Percentiles rank a stretch among this genome's conserved stretches.
These are phyloP conservation scores for Macrosteles quadrilineatus DNA, from an alignment of 1,140 invertebrate species.

Conservation along the genomic window DNA sequence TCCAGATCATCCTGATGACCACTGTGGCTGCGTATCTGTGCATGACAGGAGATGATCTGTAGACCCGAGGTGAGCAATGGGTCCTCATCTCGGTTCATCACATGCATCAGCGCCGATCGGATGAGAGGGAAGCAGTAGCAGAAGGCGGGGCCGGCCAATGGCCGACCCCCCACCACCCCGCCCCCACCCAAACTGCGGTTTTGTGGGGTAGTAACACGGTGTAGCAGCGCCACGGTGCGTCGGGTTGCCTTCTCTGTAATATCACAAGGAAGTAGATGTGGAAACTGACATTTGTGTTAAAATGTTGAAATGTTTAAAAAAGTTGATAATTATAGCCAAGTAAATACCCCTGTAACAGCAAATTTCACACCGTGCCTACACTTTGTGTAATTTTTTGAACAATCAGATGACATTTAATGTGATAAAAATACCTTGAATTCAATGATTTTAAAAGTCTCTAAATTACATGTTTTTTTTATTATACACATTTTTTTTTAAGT, in stretches of 20 bases:
- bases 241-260: slow-evolving; percentile 51
- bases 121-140: slow-evolving; percentile 83
- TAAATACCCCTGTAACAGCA: too few species aligned
- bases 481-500: too few species aligned
- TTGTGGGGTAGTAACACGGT: slow-evolving; percentile 51
- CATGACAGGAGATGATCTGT: slow-evolving; percentile 71
- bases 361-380: too few species aligned
- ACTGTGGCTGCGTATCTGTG: slow-evolving; percentile 55
- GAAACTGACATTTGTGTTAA: too few species aligned
- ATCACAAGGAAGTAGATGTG: not conserved
- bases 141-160: slow-evolving; percentile 72
- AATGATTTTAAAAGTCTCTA: too few species aligned
- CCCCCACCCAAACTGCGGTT: slow-evolving; percentile 25
- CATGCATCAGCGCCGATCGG: slow-evolving; percentile 61
- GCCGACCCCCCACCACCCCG: slow-evolving; percentile 43
- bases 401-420: too few species aligned
- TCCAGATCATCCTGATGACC: slow-evolving; percentile 56
- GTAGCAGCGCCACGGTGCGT: slow-evolving; percentile 61
- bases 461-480: too few species aligned
- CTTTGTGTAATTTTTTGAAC: too few species aligned
- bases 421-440: too few species aligned
- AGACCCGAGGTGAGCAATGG: slow-evolving; percentile 62
- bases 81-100: slow-evolving; percentile 56
- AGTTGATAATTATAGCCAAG: too few species aligned
- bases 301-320: too few species aligned